A percentile compares a stretch with the other conserved stretches of the same genome.
These are phyloP conservation scores for Tetragnatha versicolor DNA, from an alignment of 1,140 invertebrate species.

Conservation along the genomic window DNA sequence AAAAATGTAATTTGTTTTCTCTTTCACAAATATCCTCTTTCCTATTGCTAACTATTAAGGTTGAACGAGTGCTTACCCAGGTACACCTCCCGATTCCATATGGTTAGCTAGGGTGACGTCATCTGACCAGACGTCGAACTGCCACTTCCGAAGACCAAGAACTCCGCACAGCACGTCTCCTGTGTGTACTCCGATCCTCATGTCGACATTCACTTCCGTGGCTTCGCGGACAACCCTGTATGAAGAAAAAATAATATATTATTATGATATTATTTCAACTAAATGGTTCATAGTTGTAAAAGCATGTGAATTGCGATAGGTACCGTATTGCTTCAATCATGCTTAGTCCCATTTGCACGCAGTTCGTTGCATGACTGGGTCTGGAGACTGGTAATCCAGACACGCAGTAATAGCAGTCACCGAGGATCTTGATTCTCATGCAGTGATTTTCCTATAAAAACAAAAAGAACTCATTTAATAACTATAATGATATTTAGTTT, in stretches of 20 bases:
- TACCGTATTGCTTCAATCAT: conserved; percentile 96
- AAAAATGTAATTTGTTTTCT: no score
- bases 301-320: background rate
- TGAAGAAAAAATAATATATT: background rate
- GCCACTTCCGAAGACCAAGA: conserved; percentile 67
- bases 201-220: conserved; percentile 89
- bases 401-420: conserved; percentile 97
- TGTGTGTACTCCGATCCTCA: conserved; percentile 86
- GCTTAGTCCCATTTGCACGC: conserved; percentile 94
- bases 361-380: conserved; percentile 93
- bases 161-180: conserved; percentile 68
- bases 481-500: background rate
- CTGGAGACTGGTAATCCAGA: conserved; percentile 89
- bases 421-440: conserved; percentile 92
- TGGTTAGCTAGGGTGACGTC: conserved; percentile 91
- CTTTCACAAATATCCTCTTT: no score
- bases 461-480: background rate
- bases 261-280: background rate
- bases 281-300: background rate
- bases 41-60: no score
- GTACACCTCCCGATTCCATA: conserved; percentile 94
- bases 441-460: conserved; percentile 86
- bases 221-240: conserved; percentile 85
- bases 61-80: conserved; percentile 74
- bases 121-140: conserved; percentile 71